Evolutionary conservation across 2,888 invertebrate species (phyloP), one percentile per base, ranked within the genome.

Genomic region (Auanema freiburgensis): DNA sequence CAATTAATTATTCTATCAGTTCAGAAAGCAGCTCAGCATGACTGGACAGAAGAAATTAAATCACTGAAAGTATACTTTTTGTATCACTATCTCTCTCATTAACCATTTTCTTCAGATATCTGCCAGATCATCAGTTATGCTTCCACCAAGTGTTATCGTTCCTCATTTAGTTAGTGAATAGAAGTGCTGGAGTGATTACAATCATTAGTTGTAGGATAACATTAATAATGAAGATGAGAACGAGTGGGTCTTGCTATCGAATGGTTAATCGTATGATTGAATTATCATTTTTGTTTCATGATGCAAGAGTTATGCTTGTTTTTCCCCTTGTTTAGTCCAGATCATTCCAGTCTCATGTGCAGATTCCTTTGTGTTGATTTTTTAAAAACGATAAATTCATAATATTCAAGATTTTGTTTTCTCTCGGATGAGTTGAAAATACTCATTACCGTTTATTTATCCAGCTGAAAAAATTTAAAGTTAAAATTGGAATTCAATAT

Each of bases 121-220:
- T 21, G 70, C 74, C 11, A 67, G 76, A 24, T 52, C 59, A 25
- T 70, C 76, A 1, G 68, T 76, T 10, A 76, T 76, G 76, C 64
- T 76, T 40, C 54, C 65, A 2, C 65, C 70, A 40, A 69, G 71
- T 14, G 65, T 76, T 42, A 58, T 66, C 18, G 65, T 76, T 55
- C 68, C 69, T 12, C 67, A 66, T 53, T 52, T 75, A 16, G 46
- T 46, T 33, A 33, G 33, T 33, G 33, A 24, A 53, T 10, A 64
- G 59, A 59, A 56, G 54, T 40, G 6, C 23, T n/a, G n/a, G 16
- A 5, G 6, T 16, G 46, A 8, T 3, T 46, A 18, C 21, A 16
- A 46, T 18, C 18, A 21, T 46, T 18, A 16, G n/a, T 41, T 55
- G 18, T 55, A 33, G 21, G 21, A 33, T 40, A 14, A 40, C 55